These are phyloP conservation scores for Achroia grisella DNA, from an alignment of 1,140 invertebrate species.

Conservation along the genomic window DNA sequence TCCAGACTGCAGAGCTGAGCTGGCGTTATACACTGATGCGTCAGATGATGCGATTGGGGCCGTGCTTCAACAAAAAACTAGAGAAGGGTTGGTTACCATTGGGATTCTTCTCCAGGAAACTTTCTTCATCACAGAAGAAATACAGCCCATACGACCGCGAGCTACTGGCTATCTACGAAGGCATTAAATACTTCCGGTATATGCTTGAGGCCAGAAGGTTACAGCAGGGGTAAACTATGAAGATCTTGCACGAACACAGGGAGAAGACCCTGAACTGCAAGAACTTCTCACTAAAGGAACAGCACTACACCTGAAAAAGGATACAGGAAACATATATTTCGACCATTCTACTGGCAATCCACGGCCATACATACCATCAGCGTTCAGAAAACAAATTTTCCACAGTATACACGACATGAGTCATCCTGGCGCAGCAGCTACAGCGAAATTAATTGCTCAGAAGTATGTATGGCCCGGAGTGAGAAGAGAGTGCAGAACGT, in stretches of 20 bases:
- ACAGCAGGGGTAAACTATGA: neutral
- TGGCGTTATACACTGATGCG: neutral
- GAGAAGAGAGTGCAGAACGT: neutral
- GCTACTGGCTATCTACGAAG: neutral
- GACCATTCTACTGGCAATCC: neutral
- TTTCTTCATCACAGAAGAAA: neutral
- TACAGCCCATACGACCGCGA: neutral
- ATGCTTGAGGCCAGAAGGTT: neutral
- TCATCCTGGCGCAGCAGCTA: neutral
- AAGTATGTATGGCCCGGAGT: neutral
- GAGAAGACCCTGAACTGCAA: neutral
- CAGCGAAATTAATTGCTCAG: neutral
- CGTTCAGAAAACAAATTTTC: neutral
- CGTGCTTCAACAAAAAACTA: neutral
- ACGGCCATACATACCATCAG: neutral
- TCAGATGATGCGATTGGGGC: neutral
- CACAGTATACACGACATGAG: neutral
- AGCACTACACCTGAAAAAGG: neutral
- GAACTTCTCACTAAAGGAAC: neutral
- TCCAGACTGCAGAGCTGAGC: neutral
- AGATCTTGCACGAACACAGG: neutral
- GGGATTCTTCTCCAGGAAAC: neutral
- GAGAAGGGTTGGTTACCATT: neutral
- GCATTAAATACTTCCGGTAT: neutral
- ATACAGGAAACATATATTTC: too few species aligned